These are phyloP conservation scores for Taenioides sp. DNA, from an alignment of 2,797 vertebrate species.

Conservation along the genomic window DNA sequence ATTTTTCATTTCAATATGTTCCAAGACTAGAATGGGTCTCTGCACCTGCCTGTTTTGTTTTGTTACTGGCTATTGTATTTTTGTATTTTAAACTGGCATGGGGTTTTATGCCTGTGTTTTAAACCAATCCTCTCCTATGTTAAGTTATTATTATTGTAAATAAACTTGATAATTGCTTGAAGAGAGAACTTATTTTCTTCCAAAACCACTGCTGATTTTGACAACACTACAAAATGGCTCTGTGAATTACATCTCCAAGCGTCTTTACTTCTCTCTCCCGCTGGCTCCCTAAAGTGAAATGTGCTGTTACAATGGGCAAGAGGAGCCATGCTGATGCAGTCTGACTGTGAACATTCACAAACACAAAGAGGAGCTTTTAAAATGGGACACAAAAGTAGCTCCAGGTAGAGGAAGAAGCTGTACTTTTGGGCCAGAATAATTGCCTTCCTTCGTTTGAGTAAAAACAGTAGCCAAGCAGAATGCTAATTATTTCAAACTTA, in stretches of 20 bases:
- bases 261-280: not conserved
- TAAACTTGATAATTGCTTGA: not conserved
- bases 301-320: conserved; percentile 7
- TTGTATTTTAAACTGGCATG: not conserved
- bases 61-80: not conserved
- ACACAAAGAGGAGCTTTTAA: conserved; percentile 1
- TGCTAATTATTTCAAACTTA: not conserved
- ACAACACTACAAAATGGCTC: not conserved
- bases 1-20: not conserved
- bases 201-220: not conserved
- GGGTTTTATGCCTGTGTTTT: not conserved
- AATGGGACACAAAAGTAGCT: conserved; percentile 7
- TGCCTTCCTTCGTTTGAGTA: not conserved
- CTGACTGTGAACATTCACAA: conserved; percentile 3
- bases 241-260: conserved; percentile 2
- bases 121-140: not conserved
- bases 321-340: not conserved
- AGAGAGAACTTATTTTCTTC: not conserved
- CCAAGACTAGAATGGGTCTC: no score
- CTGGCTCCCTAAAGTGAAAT: conserved; percentile 10
- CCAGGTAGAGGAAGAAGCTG: not conserved
- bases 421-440: conserved; percentile 6
- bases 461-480: not conserved
- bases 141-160: not conserved
- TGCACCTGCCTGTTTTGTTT: not conserved